Evolutionary conservation across 2,888 invertebrate species (phyloP).

Genomic region (Drosophila kuntzei): DNA sequence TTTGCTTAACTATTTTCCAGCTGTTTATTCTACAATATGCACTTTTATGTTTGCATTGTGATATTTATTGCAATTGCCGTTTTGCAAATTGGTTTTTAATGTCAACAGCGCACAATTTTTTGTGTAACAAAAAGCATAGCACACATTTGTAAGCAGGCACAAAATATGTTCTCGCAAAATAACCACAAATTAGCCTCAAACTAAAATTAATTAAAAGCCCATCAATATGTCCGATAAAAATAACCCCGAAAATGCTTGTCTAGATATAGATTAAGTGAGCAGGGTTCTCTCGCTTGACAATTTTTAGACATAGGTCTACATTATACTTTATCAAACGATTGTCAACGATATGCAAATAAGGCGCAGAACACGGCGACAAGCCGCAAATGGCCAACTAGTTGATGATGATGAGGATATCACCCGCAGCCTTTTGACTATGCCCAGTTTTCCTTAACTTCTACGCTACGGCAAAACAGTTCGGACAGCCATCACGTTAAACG

Average conservation of each 20-base stretch:
- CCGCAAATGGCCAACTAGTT: conserved; percentile 26
- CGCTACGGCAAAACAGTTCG: conserved; percentile 27
- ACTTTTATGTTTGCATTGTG: conserved; percentile 25
- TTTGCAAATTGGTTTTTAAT: conserved; percentile 63
- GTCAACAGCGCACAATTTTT: conserved; percentile 43
- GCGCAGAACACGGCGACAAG: conserved; percentile 14
- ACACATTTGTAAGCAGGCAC: conserved; percentile 9
- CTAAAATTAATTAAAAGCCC: conserved; percentile 31
- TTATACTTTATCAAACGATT: conserved; percentile 20
- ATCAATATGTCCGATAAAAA: conserved; percentile 1
- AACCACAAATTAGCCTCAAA: conserved; percentile 20
- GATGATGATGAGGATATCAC: conserved; percentile 28
- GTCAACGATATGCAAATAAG: conserved; percentile 60
- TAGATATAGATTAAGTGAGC: conserved; percentile 7
- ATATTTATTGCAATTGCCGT: conserved; percentile 46
- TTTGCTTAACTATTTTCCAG: neutral
- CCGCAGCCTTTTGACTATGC: conserved; percentile 15
- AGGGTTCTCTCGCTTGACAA: neutral
- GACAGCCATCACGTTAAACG: conserved; percentile 72
- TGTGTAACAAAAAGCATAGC: conserved; percentile 10
- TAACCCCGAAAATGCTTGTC: neutral
- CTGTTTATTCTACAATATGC: neutral
- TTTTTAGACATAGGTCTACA: conserved; percentile 11
- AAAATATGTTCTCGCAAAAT: neutral
- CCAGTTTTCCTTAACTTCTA: conserved; percentile 15